phyloP scores from a whole-genome alignment of 2,797 vertebrate genomes.

The Sebastes aleutianus region DNA sequence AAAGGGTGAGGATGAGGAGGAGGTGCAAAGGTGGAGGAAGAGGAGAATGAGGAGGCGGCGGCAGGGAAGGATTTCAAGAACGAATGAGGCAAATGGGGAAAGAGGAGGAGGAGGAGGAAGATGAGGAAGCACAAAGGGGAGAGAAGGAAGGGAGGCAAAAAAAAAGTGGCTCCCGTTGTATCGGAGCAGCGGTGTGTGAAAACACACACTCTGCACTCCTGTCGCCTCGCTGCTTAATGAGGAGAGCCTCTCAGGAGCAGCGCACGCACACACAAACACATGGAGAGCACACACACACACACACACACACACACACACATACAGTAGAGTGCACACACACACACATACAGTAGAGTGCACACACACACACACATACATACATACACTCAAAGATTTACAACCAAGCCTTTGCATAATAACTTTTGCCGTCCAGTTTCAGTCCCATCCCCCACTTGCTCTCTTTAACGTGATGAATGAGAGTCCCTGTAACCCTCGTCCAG shows the following conservation, averaged over 20 bases:
- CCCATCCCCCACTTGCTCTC: slow-evolving; percentile 64
- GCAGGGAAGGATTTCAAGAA: slow-evolving; percentile 17
- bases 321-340: slow-evolving; percentile 4
- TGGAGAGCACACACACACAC: slow-evolving; percentile 13
- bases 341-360: neutral
- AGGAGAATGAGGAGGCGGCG: neutral
- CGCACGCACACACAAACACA: slow-evolving; percentile 42
- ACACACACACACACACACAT: neutral
- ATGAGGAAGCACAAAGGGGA: slow-evolving; percentile 26
- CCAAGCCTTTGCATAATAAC: slow-evolving; percentile 79
- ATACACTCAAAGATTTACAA: slow-evolving; percentile 72
- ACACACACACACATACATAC: slow-evolving; percentile 11
- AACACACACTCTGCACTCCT: slow-evolving; percentile 80
- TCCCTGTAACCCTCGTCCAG: slow-evolving; percentile 58
- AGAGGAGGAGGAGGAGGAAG: slow-evolving; percentile 9
- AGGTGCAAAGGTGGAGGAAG: neutral
- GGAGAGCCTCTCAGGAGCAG: slow-evolving; percentile 74
- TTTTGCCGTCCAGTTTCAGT: slow-evolving; percentile 71
- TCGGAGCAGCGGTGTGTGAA: slow-evolving; percentile 74
- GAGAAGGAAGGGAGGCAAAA: slow-evolving; percentile 21
- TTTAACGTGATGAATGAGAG: slow-evolving; percentile 76
- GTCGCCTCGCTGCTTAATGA: slow-evolving; percentile 79
- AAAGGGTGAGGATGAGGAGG: slow-evolving; percentile 22
- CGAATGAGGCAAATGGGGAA: neutral
- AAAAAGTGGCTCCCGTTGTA: slow-evolving; percentile 64